Conservation (phyloP, 1,140 invertebrate species). For the Aphis gossypii region DNA sequence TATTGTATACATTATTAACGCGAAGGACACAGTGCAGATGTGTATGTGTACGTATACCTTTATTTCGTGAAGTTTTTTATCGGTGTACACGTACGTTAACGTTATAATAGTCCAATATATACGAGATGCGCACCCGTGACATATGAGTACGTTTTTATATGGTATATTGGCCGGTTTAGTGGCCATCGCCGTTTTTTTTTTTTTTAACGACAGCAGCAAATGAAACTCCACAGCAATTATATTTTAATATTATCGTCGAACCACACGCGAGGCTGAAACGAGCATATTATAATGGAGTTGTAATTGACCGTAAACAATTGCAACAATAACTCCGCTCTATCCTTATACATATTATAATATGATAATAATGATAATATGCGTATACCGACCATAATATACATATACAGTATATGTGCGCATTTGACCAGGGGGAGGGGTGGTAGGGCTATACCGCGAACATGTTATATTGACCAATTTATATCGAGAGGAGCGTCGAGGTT, state of each 20-base stretch:
- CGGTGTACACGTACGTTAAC: too few relatives aligned
- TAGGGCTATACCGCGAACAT: neutral
- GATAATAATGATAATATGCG: too few relatives aligned
- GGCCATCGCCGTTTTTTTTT: neutral
- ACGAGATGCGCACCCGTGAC: neutral
- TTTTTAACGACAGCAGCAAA: neutral
- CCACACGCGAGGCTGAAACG: neutral
- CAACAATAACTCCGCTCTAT: neutral
- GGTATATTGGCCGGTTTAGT: neutral
- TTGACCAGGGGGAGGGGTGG: neutral
- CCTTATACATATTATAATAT: neutral
- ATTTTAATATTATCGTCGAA: neutral
- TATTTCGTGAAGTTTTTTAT: too few relatives aligned
- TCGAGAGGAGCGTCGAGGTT: conserved; percentile 34
- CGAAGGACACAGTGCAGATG: too few relatives aligned
- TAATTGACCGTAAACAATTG: conserved; percentile 4
- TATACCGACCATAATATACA: too few relatives aligned
- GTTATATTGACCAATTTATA: neutral
- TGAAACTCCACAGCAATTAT: neutral
- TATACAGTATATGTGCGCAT: neutral
- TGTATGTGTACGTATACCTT: too few relatives aligned
- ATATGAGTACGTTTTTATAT: neutral
- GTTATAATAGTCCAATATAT: too few relatives aligned
- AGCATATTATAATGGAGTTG: neutral
- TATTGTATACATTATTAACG: too few relatives aligned